These are phyloP conservation scores for Drosophila falleni DNA, from an alignment of 2,888 invertebrate genomes.

Conservation along the genomic window DNA sequence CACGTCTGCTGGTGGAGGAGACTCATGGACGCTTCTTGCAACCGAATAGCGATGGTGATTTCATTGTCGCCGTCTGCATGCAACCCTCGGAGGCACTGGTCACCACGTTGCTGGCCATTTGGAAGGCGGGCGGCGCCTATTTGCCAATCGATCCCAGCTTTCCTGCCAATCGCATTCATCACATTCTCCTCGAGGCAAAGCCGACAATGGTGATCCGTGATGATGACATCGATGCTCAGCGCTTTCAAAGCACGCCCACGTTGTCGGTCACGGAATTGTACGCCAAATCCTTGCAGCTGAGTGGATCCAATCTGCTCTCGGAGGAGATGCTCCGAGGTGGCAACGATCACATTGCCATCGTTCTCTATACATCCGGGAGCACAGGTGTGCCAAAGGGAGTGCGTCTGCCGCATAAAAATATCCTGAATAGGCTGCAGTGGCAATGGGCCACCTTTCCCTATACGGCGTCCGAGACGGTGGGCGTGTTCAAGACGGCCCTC, in stretches of 20 bases:
- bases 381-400: constrained; percentile 97
- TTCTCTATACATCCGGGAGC: constrained; percentile 90
- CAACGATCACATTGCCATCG: constrained; percentile 79
- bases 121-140: constrained; percentile 94
- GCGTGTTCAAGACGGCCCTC: constrained; percentile 95
- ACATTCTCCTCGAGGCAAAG: constrained; percentile 91
- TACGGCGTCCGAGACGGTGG: constrained; percentile 88
- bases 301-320: constrained; percentile 76
- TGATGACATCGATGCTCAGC: constrained; percentile 82
- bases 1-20: constrained; percentile 83
- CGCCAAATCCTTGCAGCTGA: constrained; percentile 74
- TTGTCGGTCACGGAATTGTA: constrained; percentile 77
- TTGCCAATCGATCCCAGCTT: constrained; percentile 91
- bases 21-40: constrained; percentile 75
- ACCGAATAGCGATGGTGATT: constrained; percentile 89
- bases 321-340: constrained; percentile 84
- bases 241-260: constrained; percentile 75
- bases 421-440: constrained; percentile 94
- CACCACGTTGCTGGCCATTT: constrained; percentile 89
- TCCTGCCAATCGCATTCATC: constrained; percentile 90
- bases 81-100: constrained; percentile 90
- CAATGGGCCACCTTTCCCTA: constrained; percentile 94
- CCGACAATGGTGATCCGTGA: constrained; percentile 90
- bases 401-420: constrained; percentile 90
- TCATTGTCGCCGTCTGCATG: constrained; percentile 92